Base-by-base conservation (phyloP, 2,797 vertebrate species). In the Aselliscus stoliczkanus region DNA sequence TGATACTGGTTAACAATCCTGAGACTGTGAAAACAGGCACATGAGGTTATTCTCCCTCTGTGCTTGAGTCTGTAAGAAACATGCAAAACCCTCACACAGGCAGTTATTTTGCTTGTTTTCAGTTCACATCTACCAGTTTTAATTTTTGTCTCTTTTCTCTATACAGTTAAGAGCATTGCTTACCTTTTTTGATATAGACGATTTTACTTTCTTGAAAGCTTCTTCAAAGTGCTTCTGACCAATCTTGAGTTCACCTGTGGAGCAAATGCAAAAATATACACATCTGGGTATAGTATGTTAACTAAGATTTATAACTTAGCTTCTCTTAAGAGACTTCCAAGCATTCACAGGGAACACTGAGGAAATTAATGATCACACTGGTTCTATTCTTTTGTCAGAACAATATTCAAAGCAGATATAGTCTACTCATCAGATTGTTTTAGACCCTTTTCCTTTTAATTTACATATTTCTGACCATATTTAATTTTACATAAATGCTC, bases 181-280 rank as follows among this genome's bases (percentile, higher is more conserved):
- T 97, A 99, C 99, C 99, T 99, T 99, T 98, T 98, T 99, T 79
- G 99, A 99, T 92, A 99, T 98, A 0, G 99, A 99, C 5, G 99
- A 99, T 47, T 98, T 99, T 60, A 99, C 99, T 98, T 99, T 99
- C 96, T 96, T 98, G 92, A 99, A 99, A 96, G 99, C 99, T 18
- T 99, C 99, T 93, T 99, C 99, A 85, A 99, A 99, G 96, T 99
- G 99, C 93, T 98, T 98, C 95, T 37, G 98, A 97, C 98, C 98
- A 86, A 99, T 98, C 92, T 96, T 98, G 96, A 99, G 98, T 95
- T 98, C 98, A 54, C 97, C 97, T 88, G 98, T 92, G 2, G 96
- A 95, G 31, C 96, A 97, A 94, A 87, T 31, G 31, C 17, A 96
- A 5, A 73, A 56, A 88, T 4, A 89, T 0, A 86, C 14, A 58